phyloP scores from a whole-genome alignment of 1,140 invertebrate species.

The Lordiphosa clarofinis region DNA sequence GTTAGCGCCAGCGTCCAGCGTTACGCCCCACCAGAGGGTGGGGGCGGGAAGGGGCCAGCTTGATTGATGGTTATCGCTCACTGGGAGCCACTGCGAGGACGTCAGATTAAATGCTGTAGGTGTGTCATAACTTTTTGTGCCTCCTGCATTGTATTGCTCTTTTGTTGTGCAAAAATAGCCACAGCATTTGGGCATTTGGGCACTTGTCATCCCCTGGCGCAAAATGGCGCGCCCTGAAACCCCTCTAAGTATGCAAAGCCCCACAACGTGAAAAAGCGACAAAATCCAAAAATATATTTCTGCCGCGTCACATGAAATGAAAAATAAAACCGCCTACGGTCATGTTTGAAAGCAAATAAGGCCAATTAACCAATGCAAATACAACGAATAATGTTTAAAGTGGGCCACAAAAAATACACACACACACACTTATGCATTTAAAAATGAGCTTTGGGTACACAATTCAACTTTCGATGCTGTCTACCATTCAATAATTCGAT shows the following conservation, averaged over 20 bases:
- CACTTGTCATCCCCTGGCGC: slow-evolving; percentile 44
- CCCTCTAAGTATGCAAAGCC: slow-evolving; percentile 34
- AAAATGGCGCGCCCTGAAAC: slow-evolving; percentile 10
- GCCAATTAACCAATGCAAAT: slow-evolving; percentile 73
- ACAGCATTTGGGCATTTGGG: slow-evolving; percentile 35
- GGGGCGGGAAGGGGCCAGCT: slow-evolving; percentile 33
- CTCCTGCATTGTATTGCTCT: slow-evolving; percentile 50
- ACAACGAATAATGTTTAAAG: slow-evolving; percentile 8
- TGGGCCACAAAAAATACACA: background rate
- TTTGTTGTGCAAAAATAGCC: slow-evolving; percentile 47
- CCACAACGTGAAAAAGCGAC: slow-evolving; percentile 5
- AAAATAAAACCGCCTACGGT: slow-evolving; percentile 40
- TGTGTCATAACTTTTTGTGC: slow-evolving; percentile 69
- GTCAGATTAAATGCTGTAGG: slow-evolving; percentile 74
- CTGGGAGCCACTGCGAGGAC: slow-evolving; percentile 49
- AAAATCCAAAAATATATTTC: slow-evolving; percentile 31
- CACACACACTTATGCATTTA: background rate
- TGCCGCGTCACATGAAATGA: slow-evolving; percentile 25
- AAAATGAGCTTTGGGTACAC: too few relatives aligned
- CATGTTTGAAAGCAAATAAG: slow-evolving; percentile 70
- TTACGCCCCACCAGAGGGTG: slow-evolving; percentile 39
- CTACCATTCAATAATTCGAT: too few relatives aligned
- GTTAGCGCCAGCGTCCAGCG: slow-evolving; percentile 30
- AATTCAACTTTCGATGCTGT: too few relatives aligned
- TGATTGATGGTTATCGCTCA: slow-evolving; percentile 79